Conservation (phyloP, 2,113 vertebrate species). For the Lampris megalopsis region DNA sequence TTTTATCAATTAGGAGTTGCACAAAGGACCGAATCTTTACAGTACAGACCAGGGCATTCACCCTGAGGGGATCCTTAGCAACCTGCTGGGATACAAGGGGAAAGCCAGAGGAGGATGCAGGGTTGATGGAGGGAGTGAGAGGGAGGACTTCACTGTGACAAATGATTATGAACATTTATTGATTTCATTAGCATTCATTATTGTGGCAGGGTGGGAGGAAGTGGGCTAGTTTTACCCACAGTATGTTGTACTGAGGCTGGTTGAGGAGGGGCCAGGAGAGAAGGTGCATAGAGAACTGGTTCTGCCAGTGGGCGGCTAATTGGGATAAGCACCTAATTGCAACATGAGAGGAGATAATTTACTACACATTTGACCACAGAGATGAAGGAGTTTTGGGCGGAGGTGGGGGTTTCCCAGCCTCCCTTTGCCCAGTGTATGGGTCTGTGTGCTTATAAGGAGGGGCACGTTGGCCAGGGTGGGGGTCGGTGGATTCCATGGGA, state of each 20-base stretch:
- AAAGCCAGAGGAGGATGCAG: slow-evolving; percentile 30
- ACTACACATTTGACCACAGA: slow-evolving; percentile 48
- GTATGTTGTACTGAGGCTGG: slow-evolving; percentile 29
- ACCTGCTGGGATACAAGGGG: slow-evolving; percentile 35
- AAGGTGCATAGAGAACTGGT: slow-evolving; percentile 36
- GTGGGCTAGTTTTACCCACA: slow-evolving; percentile 30
- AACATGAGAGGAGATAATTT: slow-evolving; percentile 68
- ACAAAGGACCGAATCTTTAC: slow-evolving; percentile 67
- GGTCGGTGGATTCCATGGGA: slow-evolving; percentile 47
- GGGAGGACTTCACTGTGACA: slow-evolving; percentile 71
- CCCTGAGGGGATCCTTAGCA: slow-evolving; percentile 47
- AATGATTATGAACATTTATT: slow-evolving; percentile 81
- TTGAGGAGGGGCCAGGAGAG: neutral
- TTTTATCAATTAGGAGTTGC: slow-evolving; percentile 60
- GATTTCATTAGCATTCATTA: slow-evolving; percentile 83
- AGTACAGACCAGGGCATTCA: slow-evolving; percentile 62
- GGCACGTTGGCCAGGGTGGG: slow-evolving; percentile 55
- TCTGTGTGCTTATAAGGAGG: slow-evolving; percentile 67
- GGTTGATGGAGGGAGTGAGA: slow-evolving; percentile 28
- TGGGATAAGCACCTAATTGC: slow-evolving; percentile 70
- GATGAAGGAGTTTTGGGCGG: slow-evolving; percentile 6
- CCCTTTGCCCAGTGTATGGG: slow-evolving; percentile 41
- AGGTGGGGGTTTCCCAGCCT: slow-evolving; percentile 33
- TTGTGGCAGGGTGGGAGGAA: slow-evolving; percentile 8
- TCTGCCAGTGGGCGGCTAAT: slow-evolving; percentile 71